Conservation (phyloP, 53 echinoderm and acorn worm species). For the Echinometra lucunter region DNA sequence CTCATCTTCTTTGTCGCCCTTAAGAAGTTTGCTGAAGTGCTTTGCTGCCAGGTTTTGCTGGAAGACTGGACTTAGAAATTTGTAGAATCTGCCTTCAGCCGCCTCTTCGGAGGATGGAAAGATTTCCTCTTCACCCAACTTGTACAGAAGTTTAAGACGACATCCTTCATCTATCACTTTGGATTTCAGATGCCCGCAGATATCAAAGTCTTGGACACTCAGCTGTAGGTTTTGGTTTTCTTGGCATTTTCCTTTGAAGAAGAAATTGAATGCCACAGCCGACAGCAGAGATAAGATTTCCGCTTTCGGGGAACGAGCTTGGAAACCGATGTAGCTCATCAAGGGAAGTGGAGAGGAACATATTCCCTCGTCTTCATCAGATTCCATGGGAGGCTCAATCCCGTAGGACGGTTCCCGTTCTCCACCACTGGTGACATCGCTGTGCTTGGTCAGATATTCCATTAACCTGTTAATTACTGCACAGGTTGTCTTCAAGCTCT, state of each 20-base stretch:
- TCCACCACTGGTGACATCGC: too few species aligned
- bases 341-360: not conserved
- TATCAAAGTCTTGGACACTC: slow-evolving; percentile 17
- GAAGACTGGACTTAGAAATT: not conserved
- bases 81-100: not conserved
- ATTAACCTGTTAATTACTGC: slow-evolving; percentile 9
- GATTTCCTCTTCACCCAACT: not conserved
- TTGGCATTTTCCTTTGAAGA: not conserved
- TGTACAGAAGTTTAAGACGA: not conserved
- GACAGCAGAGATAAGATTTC: not conserved
- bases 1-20: not conserved
- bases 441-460: not conserved
- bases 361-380: too few species aligned
- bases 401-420: too few species aligned
- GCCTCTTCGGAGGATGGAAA: not conserved
- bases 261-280: not conserved
- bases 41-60: slow-evolving; percentile 6
- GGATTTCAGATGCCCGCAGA: not conserved
- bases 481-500: not conserved
- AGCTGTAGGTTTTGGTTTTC: not conserved
- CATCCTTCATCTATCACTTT: not conserved
- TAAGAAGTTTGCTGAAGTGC: not conserved
- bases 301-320: not conserved
- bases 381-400: too few species aligned
- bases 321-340: too few species aligned